Percentiles rank a stretch among this genome's conserved stretches.
Conservation (phyloP, 2,797 vertebrate species). For the Saxicola maurus region DNA sequence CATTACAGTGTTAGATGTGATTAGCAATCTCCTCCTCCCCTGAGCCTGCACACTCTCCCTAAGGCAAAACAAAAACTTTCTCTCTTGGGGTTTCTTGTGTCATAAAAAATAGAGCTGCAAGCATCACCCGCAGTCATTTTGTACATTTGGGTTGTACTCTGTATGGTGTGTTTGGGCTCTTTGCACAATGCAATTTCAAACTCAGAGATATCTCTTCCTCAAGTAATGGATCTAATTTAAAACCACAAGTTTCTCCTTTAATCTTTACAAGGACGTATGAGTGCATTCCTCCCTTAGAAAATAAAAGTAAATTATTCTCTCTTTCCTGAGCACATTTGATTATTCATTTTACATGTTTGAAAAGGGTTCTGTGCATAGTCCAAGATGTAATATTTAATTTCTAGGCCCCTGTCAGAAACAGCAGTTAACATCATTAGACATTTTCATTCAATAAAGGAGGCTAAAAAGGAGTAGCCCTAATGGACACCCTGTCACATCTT, state of each 20-base stretch:
- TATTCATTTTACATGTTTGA: background rate
- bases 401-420: background rate
- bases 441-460: conserved; percentile 20
- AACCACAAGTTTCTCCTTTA: background rate
- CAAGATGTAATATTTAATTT: conserved; percentile 5
- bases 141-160: background rate
- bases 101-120: background rate
- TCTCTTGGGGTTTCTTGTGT: background rate
- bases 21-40: background rate
- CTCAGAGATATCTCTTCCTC: background rate
- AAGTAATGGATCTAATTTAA: conserved; percentile 29
- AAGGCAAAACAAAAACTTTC: conserved; percentile 7
- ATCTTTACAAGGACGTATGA: background rate
- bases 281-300: background rate
- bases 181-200: background rate
- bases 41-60: background rate
- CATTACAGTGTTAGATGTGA: conserved; percentile 22
- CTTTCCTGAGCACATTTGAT: background rate
- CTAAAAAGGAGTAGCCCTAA: conserved; percentile 15
- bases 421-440: conserved; percentile 1
- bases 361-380: background rate
- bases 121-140: background rate
- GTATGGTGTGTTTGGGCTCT: background rate
- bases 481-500: conserved; percentile 7
- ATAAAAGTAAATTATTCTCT: background rate